Conservation (phyloP, 2,113 vertebrate species). For the Corydoras sp. region DNA sequence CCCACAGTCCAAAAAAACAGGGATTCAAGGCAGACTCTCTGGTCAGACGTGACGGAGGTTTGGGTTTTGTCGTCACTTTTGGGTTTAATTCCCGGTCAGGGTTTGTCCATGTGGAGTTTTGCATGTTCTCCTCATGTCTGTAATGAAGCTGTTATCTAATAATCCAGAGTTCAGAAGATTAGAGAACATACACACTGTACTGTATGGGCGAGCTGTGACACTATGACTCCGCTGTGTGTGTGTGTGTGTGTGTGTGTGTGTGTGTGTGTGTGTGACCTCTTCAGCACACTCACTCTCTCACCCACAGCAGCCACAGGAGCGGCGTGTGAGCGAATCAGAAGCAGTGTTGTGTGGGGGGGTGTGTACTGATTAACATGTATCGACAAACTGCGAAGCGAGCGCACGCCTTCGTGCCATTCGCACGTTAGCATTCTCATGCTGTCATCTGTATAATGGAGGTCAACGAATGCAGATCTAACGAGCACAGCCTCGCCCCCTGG, state of each 20-base stretch:
- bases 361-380: conserved; percentile 12
- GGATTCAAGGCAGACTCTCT: no score
- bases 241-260: neutral
- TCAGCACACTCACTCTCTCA: conserved; percentile 1
- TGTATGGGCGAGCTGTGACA: conserved; percentile 18
- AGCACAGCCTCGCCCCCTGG: neutral
- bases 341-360: neutral
- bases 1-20: no score
- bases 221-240: conserved; percentile 12
- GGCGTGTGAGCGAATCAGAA: neutral
- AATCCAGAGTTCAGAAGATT: no score
- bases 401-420: neutral
- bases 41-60: no score
- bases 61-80: no score
- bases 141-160: no score
- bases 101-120: no score
- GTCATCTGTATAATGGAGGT: neutral
- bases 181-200: no score
- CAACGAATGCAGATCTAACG: neutral
- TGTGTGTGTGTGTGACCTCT: conserved; percentile 6
- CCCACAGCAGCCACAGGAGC: neutral
- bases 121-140: no score
- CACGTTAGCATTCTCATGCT: neutral
- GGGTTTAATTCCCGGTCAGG: no score
- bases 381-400: neutral